Percentiles rank a stretch among this genome's conserved stretches.
Evolutionary conservation across 2,888 invertebrate species (phyloP).

Genomic region (Falcaria lacertinaria): DNA sequence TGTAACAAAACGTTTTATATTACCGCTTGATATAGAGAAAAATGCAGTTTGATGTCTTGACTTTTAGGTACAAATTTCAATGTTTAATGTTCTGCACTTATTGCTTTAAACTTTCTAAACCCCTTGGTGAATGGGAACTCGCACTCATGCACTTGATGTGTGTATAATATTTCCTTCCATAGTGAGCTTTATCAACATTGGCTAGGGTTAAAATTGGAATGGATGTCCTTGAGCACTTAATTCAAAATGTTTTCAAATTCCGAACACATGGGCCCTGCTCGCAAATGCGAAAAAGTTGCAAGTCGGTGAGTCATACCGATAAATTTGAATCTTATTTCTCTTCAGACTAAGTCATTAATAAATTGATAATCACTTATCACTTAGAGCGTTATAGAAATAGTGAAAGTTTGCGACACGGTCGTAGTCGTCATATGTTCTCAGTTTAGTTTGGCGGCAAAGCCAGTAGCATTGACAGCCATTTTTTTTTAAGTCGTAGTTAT

Average conservation of each 20-base stretch:
- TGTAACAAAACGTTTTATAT: constrained; percentile 5
- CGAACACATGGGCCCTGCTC: constrained; percentile 24
- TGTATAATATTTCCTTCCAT: constrained; percentile 7
- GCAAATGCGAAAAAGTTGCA: constrained; percentile 10
- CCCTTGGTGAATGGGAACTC: constrained; percentile 46
- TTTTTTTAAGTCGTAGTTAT: constrained; percentile 22
- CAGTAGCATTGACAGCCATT: constrained; percentile 33
- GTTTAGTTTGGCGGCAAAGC: constrained; percentile 69
- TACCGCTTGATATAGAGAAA: neutral
- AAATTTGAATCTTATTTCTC: constrained; percentile 17
- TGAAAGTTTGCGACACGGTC: constrained; percentile 33
- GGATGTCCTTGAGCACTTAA: constrained; percentile 21
- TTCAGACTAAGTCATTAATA: constrained; percentile 11
- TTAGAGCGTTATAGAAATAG: constrained; percentile 16
- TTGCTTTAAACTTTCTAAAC: constrained; percentile 7
- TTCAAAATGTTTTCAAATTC: constrained; percentile 32
- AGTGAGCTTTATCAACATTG: neutral
- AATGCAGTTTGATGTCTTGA: rapidly evolving
- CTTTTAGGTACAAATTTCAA: constrained; percentile 10
- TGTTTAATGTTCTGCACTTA: constrained; percentile 7
- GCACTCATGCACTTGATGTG: constrained; percentile 28
- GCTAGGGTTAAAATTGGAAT: constrained; percentile 16
- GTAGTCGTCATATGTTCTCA: constrained; percentile 33
- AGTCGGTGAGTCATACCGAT: constrained; percentile 20
- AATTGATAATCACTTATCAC: neutral